phyloP scores from a whole-genome alignment of 2,113 vertebrate species.

The Pandion haliaetus region DNA sequence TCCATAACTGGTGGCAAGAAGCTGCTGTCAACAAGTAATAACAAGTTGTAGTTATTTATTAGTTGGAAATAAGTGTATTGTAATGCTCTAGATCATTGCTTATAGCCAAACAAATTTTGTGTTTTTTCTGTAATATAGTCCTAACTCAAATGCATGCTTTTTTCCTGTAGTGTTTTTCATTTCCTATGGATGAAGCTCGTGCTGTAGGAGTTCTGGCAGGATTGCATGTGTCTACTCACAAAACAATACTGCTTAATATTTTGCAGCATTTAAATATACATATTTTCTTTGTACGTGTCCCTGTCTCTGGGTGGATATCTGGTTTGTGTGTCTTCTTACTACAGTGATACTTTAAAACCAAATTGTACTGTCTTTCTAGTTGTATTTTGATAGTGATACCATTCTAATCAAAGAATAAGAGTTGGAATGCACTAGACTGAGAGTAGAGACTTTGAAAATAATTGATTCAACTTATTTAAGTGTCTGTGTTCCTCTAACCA shows the following conservation, averaged over 20 bases:
- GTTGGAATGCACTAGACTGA: background rate
- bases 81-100: background rate
- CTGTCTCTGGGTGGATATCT: background rate
- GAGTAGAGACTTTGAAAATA: background rate
- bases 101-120: background rate
- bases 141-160: background rate
- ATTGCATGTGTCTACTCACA: background rate
- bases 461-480: background rate
- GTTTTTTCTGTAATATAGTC: background rate
- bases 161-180: background rate
- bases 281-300: background rate
- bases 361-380: background rate
- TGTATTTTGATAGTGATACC: background rate
- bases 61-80: background rate
- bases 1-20: background rate
- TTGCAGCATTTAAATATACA: background rate
- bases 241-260: background rate
- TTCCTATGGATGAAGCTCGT: background rate
- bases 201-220: background rate
- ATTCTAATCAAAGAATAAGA: background rate
- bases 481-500: slow-evolving; percentile 25
- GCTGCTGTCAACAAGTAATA: background rate
- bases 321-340: background rate
- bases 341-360: background rate
- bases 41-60: background rate